phyloP scores from a whole-genome alignment of 2,113 vertebrate genomes.

The Galemys pyrenaicus region DNA sequence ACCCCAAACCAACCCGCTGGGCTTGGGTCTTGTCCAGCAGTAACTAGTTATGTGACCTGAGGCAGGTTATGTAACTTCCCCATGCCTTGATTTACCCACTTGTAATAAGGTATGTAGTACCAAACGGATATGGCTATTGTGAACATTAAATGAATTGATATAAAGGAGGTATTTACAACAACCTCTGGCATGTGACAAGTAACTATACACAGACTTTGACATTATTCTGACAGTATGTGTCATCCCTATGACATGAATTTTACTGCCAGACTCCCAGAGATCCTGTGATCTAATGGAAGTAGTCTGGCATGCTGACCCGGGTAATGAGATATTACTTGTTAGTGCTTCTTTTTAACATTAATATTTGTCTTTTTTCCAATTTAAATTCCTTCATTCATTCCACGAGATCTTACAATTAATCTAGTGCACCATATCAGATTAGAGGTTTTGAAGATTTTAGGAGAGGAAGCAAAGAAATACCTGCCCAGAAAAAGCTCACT shows the following conservation, averaged over 20 bases:
- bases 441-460: neutral
- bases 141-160: neutral
- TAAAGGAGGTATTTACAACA: neutral
- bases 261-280: neutral
- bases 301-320: neutral
- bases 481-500: neutral
- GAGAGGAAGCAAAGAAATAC: conserved; percentile 8
- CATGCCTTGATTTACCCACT: neutral
- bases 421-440: neutral
- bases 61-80: neutral
- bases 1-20: neutral
- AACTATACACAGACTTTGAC: neutral
- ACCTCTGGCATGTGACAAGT: neutral
- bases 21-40: neutral
- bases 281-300: neutral
- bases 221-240: neutral
- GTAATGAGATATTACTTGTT: neutral
- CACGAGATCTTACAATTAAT: neutral
- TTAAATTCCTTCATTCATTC: neutral
- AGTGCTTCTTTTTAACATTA: neutral
- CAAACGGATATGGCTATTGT: neutral
- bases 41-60: neutral
- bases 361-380: neutral
- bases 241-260: neutral
- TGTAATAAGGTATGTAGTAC: neutral